Conservation (phyloP, 2,113 vertebrate genomes). For the Etheostoma cragini region DNA sequence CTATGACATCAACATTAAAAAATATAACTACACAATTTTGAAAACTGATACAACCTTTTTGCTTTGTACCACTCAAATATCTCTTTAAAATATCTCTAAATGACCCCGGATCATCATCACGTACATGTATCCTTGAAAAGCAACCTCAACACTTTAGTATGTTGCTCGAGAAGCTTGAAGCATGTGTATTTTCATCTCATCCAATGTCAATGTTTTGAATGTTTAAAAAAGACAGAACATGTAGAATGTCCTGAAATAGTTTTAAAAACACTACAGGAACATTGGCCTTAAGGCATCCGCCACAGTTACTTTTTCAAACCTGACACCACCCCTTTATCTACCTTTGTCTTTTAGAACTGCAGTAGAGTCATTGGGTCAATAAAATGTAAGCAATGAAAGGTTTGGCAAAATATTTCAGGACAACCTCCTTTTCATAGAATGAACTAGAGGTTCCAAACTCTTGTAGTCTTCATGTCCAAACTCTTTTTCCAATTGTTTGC, state of each 20-base stretch:
- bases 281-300: neutral
- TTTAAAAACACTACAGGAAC: neutral
- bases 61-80: too few relatives aligned
- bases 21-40: too few relatives aligned
- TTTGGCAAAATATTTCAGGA: neutral
- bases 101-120: too few relatives aligned
- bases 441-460: neutral
- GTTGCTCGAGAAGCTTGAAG: too few relatives aligned
- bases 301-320: neutral
- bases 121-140: too few relatives aligned
- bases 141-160: too few relatives aligned
- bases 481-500: slow-evolving; percentile 13
- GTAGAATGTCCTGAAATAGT: neutral
- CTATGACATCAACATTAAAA: too few relatives aligned
- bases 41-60: too few relatives aligned
- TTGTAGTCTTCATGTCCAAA: neutral
- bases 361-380: neutral
- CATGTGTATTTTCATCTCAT: neutral
- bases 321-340: neutral
- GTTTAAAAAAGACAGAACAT: too few relatives aligned
- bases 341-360: slow-evolving; percentile 4
- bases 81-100: too few relatives aligned
- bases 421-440: neutral
- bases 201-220: neutral
- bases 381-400: neutral